Conservation (phyloP, 37 sponge, comb jelly and placozoan species). For the Mnemiopsis leidyi region DNA sequence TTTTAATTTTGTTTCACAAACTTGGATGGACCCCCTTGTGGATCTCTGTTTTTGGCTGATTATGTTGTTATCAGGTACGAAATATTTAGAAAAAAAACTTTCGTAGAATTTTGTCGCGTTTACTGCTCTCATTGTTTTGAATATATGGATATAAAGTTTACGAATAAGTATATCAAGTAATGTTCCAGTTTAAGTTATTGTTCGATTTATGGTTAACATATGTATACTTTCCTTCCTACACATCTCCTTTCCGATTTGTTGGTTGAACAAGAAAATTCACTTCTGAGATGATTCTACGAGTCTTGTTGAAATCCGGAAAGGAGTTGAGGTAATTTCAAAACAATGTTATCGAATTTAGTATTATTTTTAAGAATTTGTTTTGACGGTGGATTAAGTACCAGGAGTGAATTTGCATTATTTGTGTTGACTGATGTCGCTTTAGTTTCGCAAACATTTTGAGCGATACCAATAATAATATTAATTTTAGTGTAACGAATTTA, state of each 20-base stretch:
- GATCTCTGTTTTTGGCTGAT: slow-evolving; percentile 31
- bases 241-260: not conserved
- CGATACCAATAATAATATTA: slow-evolving; percentile 59
- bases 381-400: not conserved
- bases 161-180: slow-evolving; percentile 2
- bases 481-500: slow-evolving; percentile 64
- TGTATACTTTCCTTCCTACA: not conserved
- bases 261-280: not conserved
- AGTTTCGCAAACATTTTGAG: slow-evolving; percentile 29
- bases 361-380: slow-evolving; percentile 31
- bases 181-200: slow-evolving; percentile 62
- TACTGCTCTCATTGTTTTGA: slow-evolving; percentile 35
- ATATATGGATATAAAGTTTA: not conserved
- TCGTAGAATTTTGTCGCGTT: slow-evolving; percentile 22
- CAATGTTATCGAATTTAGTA: slow-evolving; percentile 15
- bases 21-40: not conserved
- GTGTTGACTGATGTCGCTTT: slow-evolving; percentile 56
- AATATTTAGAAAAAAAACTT: not conserved
- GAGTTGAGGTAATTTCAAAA: not conserved
- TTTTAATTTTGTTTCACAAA: not conserved
- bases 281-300: not conserved
- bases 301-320: not conserved
- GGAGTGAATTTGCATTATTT: slow-evolving; percentile 21
- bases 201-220: slow-evolving; percentile 30
- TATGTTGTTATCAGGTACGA: slow-evolving; percentile 2